These are phyloP conservation scores for Siphlonurus alternatus DNA, from an alignment of 2,888 invertebrate genomes.

Conservation along the genomic window DNA sequence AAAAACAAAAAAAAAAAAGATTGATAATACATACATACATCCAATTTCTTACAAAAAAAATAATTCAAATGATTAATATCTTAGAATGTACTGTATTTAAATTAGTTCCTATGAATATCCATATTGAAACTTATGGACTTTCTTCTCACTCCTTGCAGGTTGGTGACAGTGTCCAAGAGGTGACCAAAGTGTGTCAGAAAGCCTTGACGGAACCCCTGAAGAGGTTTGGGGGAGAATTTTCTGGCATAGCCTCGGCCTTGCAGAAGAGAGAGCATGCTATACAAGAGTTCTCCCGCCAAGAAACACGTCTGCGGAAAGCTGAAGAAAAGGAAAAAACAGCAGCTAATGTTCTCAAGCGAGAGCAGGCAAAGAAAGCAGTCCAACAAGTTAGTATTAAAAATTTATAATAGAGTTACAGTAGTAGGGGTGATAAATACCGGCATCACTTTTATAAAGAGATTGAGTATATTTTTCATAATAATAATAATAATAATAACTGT, in stretches of 20 bases:
- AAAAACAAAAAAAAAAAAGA: too few species aligned
- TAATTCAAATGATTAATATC: not conserved
- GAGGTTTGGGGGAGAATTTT: conserved; percentile 24
- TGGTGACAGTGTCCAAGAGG: conserved; percentile 23
- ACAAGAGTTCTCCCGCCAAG: conserved; percentile 21
- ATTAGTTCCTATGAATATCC: too few species aligned
- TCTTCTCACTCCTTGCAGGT: conserved; percentile 16
- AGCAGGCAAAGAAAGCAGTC: not conserved
- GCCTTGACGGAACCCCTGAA: conserved; percentile 29
- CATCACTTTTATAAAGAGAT: too few species aligned
- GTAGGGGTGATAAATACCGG: not conserved
- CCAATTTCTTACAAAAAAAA: too few species aligned
- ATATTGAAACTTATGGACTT: too few species aligned
- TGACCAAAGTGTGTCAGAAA: conserved; percentile 21
- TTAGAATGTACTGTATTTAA: not conserved
- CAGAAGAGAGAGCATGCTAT: conserved; percentile 25
- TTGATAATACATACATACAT: too few species aligned
- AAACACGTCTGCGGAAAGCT: conserved; percentile 22
- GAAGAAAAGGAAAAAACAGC: conserved; percentile 24
- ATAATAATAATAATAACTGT: too few species aligned
- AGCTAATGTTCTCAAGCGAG: conserved; percentile 12
- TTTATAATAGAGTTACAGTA: not conserved
- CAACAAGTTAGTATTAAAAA: not conserved
- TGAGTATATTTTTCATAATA: too few species aligned
- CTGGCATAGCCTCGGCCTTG: conserved; percentile 21